phyloP scores from a whole-genome alignment of 2,888 invertebrate species.

The Craniophora ligustri region DNA sequence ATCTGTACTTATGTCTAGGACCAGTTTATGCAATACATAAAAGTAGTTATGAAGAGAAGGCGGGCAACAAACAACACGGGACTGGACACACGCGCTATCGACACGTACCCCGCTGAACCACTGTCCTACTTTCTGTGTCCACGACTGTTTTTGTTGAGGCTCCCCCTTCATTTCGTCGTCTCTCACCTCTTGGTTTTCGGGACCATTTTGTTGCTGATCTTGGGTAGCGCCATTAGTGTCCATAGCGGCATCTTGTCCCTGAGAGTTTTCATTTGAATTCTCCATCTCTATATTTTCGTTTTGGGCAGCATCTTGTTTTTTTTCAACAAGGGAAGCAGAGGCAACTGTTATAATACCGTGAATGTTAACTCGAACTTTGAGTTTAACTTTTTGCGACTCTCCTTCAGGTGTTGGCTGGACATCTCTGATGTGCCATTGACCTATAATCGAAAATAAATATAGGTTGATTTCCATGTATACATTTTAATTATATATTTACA shows the following conservation, averaged over 20 bases:
- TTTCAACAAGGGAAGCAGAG: constrained; percentile 95
- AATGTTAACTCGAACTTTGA: constrained; percentile 97
- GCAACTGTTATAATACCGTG: constrained; percentile 97
- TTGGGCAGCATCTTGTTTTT: constrained; percentile 88
- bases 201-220: constrained; percentile 80
- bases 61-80: constrained; percentile 80
- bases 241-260: constrained; percentile 81
- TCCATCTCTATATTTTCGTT: constrained; percentile 82
- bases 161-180: constrained; percentile 81
- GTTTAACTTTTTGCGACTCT: constrained; percentile 97
- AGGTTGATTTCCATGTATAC: not conserved
- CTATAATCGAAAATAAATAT: constrained; percentile 71
- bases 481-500: not conserved
- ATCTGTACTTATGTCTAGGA: too few relatives aligned
- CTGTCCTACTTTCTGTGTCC: constrained; percentile 92
- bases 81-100: constrained; percentile 83
- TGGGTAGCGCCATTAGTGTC: constrained; percentile 85
- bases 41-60: constrained; percentile 45
- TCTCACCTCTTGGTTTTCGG: constrained; percentile 86
- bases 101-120: constrained; percentile 92
- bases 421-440: constrained; percentile 93
- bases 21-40: too few relatives aligned
- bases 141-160: constrained; percentile 89
- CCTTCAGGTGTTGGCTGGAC: constrained; percentile 96
- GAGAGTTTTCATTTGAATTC: constrained; percentile 79